Evolutionary conservation across 2,888 invertebrate species (phyloP), one percentile per base, ranked within the genome.

Genomic region (Dasysyrphus tricinctus): DNA sequence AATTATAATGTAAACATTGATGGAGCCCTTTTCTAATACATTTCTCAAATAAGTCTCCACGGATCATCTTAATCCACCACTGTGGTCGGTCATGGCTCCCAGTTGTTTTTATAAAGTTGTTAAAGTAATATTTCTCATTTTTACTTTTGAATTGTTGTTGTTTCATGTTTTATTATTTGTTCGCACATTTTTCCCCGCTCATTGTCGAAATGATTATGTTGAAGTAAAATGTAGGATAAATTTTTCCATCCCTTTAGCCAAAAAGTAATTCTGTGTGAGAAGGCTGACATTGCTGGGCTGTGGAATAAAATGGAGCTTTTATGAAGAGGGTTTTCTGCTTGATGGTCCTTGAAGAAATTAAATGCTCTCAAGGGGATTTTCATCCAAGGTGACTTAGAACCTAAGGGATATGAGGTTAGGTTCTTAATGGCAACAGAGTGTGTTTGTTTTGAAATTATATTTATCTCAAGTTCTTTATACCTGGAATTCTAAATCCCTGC

Each of bases 141-240:
- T 54, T 76, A 44, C 67, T 49, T 65, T 12, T 39, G 19, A 61
- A 63, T 56, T 32, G 3, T 47, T 73, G 47, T 5, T 47, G 3
- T 57, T 34, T n/a, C 19, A 54, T n/a, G n/a, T 49, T 69, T 61
- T 56, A 42, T 65, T 16, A 54, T 77, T 61, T 51, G 14, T 51
- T 70, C 16, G 39, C 61, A 54, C 54, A 47, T 59, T 63, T 75
- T 72, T 65, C n/a, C 24, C 29, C 67, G 67, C 74, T 56, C 47
- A 67, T 80, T 85, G 84, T 77, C 34, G 24, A 19, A 80, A 72
- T 85, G 67, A 85, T 85, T 85, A 69, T 80, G 76, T 47, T 44
- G 29, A 65, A 73, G 37, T 7, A 56, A 39, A 61, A 69, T 67
- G 47, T 59, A 16, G 51, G n/a, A 69, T 61, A 61, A 61, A 42